A percentile compares a stretch with the other conserved stretches of the same genome.
phyloP scores from a whole-genome alignment of 1,140 invertebrate genomes.

The Andricus grossulariae region DNA sequence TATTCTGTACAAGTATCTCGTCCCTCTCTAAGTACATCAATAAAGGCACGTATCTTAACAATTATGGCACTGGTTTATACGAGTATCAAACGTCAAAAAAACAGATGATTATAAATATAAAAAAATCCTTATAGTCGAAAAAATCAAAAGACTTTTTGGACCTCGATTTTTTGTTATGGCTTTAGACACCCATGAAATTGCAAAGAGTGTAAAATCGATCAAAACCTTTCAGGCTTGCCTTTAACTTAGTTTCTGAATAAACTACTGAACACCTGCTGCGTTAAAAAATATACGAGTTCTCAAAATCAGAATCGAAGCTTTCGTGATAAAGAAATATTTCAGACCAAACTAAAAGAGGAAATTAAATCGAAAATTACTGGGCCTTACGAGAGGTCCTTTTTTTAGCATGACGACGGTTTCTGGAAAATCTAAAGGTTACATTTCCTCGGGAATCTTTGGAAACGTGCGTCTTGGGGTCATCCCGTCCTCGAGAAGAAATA shows the following conservation, averaged over 20 bases:
- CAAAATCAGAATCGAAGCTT: background rate
- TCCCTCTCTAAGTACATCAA: too few relatives aligned
- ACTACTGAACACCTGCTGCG: slow-evolving; percentile 34
- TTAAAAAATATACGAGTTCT: background rate
- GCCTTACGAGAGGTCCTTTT: background rate
- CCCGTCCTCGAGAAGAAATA: slow-evolving; percentile 47
- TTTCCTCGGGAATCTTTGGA: slow-evolving; percentile 60
- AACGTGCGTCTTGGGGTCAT: slow-evolving; percentile 63
- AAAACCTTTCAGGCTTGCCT: too few relatives aligned
- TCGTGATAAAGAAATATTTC: background rate
- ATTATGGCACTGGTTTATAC: too few relatives aligned
- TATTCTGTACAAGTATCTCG: too few relatives aligned
- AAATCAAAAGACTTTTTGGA: too few relatives aligned
- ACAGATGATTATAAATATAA: too few relatives aligned
- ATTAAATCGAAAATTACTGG: slow-evolving; percentile 30
- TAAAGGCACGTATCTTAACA: too few relatives aligned
- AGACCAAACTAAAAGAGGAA: background rate
- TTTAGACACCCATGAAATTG: too few relatives aligned
- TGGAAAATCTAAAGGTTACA: slow-evolving; percentile 66
- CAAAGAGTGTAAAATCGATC: too few relatives aligned
- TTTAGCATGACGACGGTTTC: slow-evolving; percentile 45
- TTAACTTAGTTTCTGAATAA: background rate
- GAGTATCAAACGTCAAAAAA: too few relatives aligned
- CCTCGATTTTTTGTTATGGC: too few relatives aligned
- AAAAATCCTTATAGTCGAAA: too few relatives aligned